phyloP scores from a whole-genome alignment of 2,888 invertebrate species.

The Unio delphinus region DNA sequence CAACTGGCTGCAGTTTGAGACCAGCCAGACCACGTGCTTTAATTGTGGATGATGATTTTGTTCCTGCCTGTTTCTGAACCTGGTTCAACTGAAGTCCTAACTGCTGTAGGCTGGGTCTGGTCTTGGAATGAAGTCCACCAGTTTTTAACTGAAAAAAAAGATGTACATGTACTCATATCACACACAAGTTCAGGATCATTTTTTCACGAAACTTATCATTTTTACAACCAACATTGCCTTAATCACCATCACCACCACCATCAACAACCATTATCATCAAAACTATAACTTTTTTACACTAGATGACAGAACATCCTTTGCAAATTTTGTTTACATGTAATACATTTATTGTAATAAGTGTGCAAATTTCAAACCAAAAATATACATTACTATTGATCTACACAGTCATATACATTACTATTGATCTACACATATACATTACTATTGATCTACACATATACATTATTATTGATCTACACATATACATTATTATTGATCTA shows the following conservation, averaged over 20 bases:
- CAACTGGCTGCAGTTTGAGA: slow-evolving; percentile 35
- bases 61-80: slow-evolving; percentile 26
- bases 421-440: no score
- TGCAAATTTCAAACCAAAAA: no score
- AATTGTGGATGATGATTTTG: slow-evolving; percentile 19
- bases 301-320: not conserved
- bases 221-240: not conserved
- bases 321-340: no score
- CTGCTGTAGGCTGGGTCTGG: slow-evolving; percentile 47
- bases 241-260: not conserved
- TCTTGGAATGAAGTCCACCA: slow-evolving; percentile 12
- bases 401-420: no score
- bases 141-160: slow-evolving; percentile 28
- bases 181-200: not conserved
- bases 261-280: not conserved
- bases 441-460: no score
- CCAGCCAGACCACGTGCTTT: slow-evolving; percentile 31
- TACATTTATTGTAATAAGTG: no score
- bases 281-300: not conserved
- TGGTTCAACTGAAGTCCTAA: slow-evolving; percentile 48
- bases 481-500: no score
- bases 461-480: no score
- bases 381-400: no score
- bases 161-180: not conserved
- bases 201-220: not conserved